Base-by-base conservation (phyloP, 2,113 vertebrate genomes). In the Sterrhoptilus dennistouni region DNA sequence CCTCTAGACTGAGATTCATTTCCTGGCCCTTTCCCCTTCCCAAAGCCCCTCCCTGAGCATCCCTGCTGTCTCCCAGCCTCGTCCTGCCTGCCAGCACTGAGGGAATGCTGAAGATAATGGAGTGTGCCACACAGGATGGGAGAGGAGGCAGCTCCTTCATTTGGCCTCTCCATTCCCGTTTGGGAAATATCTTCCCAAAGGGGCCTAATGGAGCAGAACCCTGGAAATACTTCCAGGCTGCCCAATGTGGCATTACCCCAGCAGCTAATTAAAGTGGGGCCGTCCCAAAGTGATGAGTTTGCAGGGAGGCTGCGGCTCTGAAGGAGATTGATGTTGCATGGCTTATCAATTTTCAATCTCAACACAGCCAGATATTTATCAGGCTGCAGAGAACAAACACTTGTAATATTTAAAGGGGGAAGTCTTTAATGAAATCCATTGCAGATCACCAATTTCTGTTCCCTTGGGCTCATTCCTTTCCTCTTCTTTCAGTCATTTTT, bases 261-360 rank as follows among this genome's bases (percentile, higher is more conserved):
- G 9, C 57, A 70, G 93, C 66, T 93, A 69, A 95, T 94, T 71
- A 78, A 90, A 45, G 44, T 3, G 49, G 60, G 69, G 64, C 85
- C 1, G 5, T 56, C 94, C 89, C 60, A 18, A 79, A 90, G 92
- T 64, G 86, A 87, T 74, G 93, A 79, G 85, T 86, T 92, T 79
- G 79, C 90, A 94, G 93, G 60, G 87, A 91, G 68, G 81, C 93
- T 68, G 81, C 0, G 11, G 14, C 5, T 20, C 38, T 49, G 95
- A 71, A 35, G 6, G 91, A 74, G 91, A 89, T 36, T 27, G 91
- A 74, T 93, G 84, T 44, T 47, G 86, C 79, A 83, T 16, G 85
- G 89, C 71, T 96, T 95, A 85, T 91, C 92, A 77, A 68, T 91
- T 96, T 95, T 95, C 89, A 70, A 72, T 94, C 93, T 94, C 91